Base-by-base conservation (phyloP, 2,797 vertebrate genomes). In the Cyclura pinguis region DNA sequence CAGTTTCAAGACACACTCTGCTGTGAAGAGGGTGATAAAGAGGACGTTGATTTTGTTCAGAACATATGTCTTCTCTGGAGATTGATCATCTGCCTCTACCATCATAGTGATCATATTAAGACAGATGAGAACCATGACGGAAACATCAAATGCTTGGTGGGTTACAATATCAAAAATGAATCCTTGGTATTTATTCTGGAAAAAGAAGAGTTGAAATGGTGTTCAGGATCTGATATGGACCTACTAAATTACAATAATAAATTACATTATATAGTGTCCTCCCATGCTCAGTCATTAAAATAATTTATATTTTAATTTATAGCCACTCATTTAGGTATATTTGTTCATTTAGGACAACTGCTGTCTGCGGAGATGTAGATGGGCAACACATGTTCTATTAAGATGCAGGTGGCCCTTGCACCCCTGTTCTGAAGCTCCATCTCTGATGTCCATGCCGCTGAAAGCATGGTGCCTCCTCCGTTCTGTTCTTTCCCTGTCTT, bases 71-170 rank as follows among this genome's bases (percentile, higher is more conserved):
- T 97, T 97, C 0, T 13, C 81, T 0, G 76, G 32, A 59, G 94
- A 96, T 94, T 97, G 97, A 0, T 95, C 91, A 0, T 97, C 84
- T 0, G 97, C 96, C 93, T 98, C 97, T 91, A 98, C 97, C 97
- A 98, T 98, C 97, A 98, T 97, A 0, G 95, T 94, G 89, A 97
- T 1, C 97, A 98, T 98, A 62, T 98, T 98, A 95, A 98, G 97
- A 91, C 97, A 97, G 89, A 98, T 98, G 88, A 98, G 97, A 81
- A 90, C 88, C 96, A 97, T 98, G 92, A 98, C 91, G 62, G 35
- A 22, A 13, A 97, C 12, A 20, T 98, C 97, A 2, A 98, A 98
- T 35, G 94, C 93, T 86, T 97, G 96, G 52, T 29, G 84, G 74
- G 95, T 97, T 47, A 96, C 97, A n/a, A 95, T 42, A 86, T 98